These are phyloP conservation scores for Dryoscopus gambensis DNA, from an alignment of 2,113 vertebrate species.

Conservation along the genomic window DNA sequence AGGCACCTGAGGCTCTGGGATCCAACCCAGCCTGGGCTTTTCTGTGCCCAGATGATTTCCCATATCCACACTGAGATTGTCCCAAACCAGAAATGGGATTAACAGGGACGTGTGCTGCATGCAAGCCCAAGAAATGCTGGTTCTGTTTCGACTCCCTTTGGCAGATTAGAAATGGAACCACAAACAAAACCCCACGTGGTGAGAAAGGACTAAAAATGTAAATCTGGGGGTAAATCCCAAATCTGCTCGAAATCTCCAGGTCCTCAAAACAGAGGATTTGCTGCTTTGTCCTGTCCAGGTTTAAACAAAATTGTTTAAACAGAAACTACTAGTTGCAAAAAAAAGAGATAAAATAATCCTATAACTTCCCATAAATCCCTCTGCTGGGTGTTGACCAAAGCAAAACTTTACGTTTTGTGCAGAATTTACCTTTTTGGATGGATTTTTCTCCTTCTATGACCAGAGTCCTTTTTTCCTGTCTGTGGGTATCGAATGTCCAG, in stretches of 20 bases:
- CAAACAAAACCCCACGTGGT: neutral
- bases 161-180: neutral
- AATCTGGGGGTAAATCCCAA: neutral
- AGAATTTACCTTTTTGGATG: slow-evolving; percentile 78
- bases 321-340: neutral
- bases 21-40: neutral
- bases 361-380: neutral
- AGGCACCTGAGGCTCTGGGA: neutral
- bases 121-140: neutral
- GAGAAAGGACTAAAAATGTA: neutral
- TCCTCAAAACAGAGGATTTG: neutral
- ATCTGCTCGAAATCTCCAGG: neutral
- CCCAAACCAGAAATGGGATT: neutral
- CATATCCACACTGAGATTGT: neutral
- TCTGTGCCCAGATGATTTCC: neutral
- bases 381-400: neutral
- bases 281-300: neutral
- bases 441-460: slow-evolving; percentile 65
- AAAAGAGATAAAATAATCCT: neutral
- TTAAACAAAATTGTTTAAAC: neutral
- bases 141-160: neutral
- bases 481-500: slow-evolving; percentile 91
- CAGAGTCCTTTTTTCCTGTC: slow-evolving; percentile 86
- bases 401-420: neutral
- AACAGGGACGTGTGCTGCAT: neutral